These are phyloP conservation scores for Dufourea novaeangliae DNA, from an alignment of 1,140 invertebrate genomes.

Conservation along the genomic window DNA sequence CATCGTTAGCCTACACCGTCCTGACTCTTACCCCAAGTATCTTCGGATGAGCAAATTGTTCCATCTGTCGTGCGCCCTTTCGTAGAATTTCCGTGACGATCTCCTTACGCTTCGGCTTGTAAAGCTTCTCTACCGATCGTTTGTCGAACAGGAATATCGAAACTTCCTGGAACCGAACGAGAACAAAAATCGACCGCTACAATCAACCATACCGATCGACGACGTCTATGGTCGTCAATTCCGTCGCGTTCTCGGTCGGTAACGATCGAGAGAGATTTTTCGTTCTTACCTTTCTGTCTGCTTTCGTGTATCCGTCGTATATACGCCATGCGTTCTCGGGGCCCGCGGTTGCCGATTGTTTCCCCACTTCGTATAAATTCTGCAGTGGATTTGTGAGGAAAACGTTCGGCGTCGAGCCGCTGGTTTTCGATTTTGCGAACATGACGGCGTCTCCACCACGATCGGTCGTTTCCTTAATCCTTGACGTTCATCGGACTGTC, in stretches of 20 bases:
- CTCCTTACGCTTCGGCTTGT: conserved; percentile 96
- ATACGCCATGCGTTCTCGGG: conserved; percentile 96
- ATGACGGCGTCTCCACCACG: conserved; percentile 79
- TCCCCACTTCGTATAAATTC: conserved; percentile 94
- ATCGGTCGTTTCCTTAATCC: not conserved
- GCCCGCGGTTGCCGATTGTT: conserved; percentile 92
- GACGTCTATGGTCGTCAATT: too few relatives aligned
- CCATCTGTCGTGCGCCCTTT: conserved; percentile 90
- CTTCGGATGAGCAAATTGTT: conserved; percentile 93
- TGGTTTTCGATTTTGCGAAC: conserved; percentile 89
- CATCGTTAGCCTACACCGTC: not conserved
- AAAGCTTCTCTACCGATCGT: conserved; percentile 94
- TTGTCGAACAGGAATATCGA: conserved; percentile 98
- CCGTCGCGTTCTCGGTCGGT: not conserved
- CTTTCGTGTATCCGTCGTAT: conserved; percentile 93
- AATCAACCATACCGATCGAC: not conserved
- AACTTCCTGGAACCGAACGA: conserved; percentile 88
- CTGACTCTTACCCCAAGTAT: conserved; percentile 84
- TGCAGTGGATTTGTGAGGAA: conserved; percentile 91
- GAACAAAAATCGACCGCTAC: not conserved
- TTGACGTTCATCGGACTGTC: conserved; percentile 39
- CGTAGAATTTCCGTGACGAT: conserved; percentile 95
- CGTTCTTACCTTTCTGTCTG: conserved; percentile 92
- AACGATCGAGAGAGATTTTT: not conserved
- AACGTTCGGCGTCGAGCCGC: conserved; percentile 77